Evolutionary conservation across 1,140 invertebrate genomes (phyloP), one percentile per base, ranked within the genome.

Genomic region (Platyura marginata): DNA sequence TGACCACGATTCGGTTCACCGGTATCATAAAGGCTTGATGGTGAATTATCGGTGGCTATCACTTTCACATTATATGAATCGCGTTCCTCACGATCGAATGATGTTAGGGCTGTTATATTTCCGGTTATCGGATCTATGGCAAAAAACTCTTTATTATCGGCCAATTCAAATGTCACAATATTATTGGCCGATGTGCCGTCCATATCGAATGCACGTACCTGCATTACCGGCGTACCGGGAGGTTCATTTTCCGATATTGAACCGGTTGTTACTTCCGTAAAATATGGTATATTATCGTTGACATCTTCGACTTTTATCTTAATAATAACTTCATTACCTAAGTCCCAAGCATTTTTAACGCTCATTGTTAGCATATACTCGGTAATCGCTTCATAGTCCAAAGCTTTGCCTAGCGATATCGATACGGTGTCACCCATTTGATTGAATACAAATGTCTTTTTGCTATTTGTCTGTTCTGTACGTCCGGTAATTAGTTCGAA

Each of bases 241-340:
- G 70, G 70, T 59, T 91, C 82, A 56, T 90, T 86, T 67, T 89
- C 87, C 47, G 84, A 56, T 4, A 89, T 84, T 59, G 71, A 81
- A 2, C 81, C 86, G 37, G 72, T 72, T 48, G 77, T 69, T 11
- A 82, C 70, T 60, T 86, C 80, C 9, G 69, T 77, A 54, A 90
- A 91, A 45, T 74, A 72, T 0, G 87, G 88, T 48, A 86, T 82
- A 52, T 87, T 83, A 55, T 91, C 87, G 50, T 91, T 92, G 0
- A 88, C 85, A 51, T 91, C 87, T 52, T 74, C 65, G 1, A 89
- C 68, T 53, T 78, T 71, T 19, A 91, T 79, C 44, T 75, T 74
- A 4, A 91, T 69, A 34, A 74, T 71, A 3, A 77, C 81, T 63
- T 86, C 81, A 8, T 80, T 74, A 6, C 75, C 79, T 51, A 88